Evolutionary conservation across 2,797 vertebrate species (phyloP), one percentile per base, ranked within the genome.

Genomic region (Leuciscus waleckii): DNA sequence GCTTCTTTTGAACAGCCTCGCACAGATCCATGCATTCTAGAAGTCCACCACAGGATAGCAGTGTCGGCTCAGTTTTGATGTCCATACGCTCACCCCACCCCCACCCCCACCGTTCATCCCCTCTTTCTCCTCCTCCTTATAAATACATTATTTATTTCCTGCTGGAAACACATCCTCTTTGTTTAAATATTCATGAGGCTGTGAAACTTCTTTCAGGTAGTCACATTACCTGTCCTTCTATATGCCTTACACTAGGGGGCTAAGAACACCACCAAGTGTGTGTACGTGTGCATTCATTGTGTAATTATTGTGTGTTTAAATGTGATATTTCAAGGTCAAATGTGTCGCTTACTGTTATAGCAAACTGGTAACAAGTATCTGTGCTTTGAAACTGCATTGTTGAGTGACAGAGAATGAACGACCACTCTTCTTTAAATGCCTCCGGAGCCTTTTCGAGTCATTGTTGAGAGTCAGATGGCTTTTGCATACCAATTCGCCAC

Each of bases 1-100:
- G 51, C 3, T 10, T 10, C 54, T 35, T 19, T 17, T 65, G 9
- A 26, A 32, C 46, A 17, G 46, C 46, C 14, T 49, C 14, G 4
- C 46, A 49, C 46, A 17, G 46, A 17, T 49, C 46, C 46, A 17
- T 49, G 88, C 77, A 85, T 85, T 90, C 88, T 89, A 8, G 21
- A 69, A 26, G 32, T 74, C 61, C 37, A 81, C 91, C 91, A 91
- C 91, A 87, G 86, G 91, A 89, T 71, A 76, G 90, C 91, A 90
- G 89, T 89, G 81, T 85, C 89, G 78, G 87, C 89, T 89, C 89
- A 90, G 32, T 87, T 90, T 90, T 91, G 77, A 51, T 71, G 26
- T 41, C 26, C 67, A 46, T 39, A 11, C n/a, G 71, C 46, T 23
- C 46, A 71, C 81, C 77, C 81, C 75, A 41, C 88, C 81, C 77